phyloP scores from a whole-genome alignment of 2,113 vertebrate species.

The Cynopterus brachyotis region DNA sequence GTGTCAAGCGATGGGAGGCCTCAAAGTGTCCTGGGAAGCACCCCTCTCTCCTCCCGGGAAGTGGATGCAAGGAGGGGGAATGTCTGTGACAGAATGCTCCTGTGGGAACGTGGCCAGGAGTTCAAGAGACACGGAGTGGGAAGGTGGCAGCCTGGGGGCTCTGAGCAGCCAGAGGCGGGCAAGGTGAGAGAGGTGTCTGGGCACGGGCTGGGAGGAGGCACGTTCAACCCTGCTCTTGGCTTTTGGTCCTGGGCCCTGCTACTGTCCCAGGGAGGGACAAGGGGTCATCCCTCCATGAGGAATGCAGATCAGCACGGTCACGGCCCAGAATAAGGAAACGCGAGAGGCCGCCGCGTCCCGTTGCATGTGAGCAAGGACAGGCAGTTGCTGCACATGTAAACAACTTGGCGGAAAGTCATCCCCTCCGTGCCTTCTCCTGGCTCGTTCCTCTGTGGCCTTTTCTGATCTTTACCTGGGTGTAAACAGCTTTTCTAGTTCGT shows the following conservation, averaged over 20 bases:
- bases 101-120: neutral
- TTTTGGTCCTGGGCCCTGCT: neutral
- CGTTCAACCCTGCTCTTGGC: neutral
- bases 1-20: neutral
- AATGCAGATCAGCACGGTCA: too few relatives aligned
- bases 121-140: neutral
- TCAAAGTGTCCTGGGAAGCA: neutral
- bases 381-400: neutral
- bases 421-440: neutral
- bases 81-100: neutral
- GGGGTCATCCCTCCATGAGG: neutral
- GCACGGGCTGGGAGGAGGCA: neutral
- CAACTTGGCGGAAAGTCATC: neutral
- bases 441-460: neutral
- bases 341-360: rapidly evolving
- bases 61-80: neutral
- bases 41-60: neutral
- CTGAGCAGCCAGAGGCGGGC: neutral
- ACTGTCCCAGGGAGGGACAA: neutral
- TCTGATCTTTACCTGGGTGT: neutral
- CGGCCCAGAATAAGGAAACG: neutral
- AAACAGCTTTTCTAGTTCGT: conserved; percentile 9
- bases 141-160: neutral
- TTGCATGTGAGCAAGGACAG: neutral
- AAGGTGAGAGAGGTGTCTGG: too few relatives aligned